Conservation (phyloP, 2,797 vertebrate species). For the Phoebastria nigripes region DNA sequence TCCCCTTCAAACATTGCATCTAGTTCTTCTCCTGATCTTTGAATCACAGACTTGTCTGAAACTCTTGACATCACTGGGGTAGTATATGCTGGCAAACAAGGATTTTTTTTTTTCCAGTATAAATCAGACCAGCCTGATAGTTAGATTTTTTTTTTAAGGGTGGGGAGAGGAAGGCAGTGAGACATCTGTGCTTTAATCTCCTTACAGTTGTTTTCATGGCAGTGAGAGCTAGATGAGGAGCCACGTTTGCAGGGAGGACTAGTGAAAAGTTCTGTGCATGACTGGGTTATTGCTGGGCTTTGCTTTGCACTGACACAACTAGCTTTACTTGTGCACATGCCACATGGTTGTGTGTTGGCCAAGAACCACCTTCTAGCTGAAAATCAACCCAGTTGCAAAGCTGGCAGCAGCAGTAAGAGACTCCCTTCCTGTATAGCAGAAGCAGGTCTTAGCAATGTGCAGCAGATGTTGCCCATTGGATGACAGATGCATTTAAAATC, state of each 20-base stretch:
- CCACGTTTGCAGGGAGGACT: not conserved
- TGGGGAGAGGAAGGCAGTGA: not conserved
- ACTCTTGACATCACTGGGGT: not conserved
- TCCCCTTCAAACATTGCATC: not conserved
- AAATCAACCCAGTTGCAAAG: not conserved
- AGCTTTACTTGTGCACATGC: not conserved
- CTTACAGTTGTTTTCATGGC: not conserved
- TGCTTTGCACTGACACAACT: not conserved
- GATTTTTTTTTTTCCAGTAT: not conserved
- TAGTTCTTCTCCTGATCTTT: not conserved
- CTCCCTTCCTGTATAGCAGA: not conserved
- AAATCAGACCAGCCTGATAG: not conserved
- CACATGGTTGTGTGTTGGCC: not conserved
- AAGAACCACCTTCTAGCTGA: not conserved
- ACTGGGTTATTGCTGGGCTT: not conserved
- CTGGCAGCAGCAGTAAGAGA: not conserved
- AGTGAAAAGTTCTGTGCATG: not conserved
- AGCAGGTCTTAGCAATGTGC: not conserved
- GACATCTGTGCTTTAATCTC: not conserved
- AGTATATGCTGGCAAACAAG: not conserved
- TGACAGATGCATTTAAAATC: not conserved
- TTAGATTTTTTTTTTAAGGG: not conserved
- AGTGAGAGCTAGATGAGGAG: not conserved
- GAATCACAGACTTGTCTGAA: not conserved
- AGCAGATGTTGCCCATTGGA: not conserved